Conservation (phyloP, 2,797 vertebrate species). For the Hydrocynus forskahlii region DNA sequence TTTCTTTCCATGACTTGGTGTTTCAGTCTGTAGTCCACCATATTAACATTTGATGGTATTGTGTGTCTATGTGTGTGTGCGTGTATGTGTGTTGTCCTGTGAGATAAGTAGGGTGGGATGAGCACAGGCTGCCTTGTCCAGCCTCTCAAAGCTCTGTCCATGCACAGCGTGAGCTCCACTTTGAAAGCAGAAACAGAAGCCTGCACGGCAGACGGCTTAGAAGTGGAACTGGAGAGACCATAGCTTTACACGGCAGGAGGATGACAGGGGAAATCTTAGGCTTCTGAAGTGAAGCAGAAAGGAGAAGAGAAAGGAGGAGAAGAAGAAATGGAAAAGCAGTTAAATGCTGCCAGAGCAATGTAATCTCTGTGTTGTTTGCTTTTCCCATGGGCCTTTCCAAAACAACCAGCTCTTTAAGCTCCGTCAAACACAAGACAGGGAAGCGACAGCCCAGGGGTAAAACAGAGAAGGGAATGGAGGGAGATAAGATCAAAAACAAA, state of each 20-base stretch:
- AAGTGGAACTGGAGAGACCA: conserved; percentile 1
- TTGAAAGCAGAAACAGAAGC: not conserved
- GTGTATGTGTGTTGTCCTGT: not conserved
- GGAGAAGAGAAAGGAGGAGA: not conserved
- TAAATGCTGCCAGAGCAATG: conserved; percentile 52
- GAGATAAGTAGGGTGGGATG: not conserved
- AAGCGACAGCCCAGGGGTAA: conserved; percentile 15
- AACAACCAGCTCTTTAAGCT: conserved; percentile 76
- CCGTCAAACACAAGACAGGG: conserved; percentile 66
- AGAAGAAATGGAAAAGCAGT: conserved; percentile 5
- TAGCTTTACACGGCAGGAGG: conserved; percentile 1
- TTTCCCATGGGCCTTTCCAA: conserved; percentile 68
- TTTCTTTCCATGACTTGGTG: not conserved
- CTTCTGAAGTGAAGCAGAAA: conserved; percentile 13
- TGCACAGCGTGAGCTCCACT: not conserved
- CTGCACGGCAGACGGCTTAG: not conserved
- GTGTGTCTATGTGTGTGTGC: not conserved
- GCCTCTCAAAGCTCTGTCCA: conserved; percentile 8
- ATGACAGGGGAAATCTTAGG: conserved; percentile 1
- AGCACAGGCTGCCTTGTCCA: not conserved
- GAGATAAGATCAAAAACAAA: conserved; percentile 7
- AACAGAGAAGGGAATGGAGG: conserved; percentile 48
- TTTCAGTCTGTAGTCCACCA: not conserved
- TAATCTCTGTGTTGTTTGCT: conserved; percentile 73
- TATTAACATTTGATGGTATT: not conserved